Base-by-base conservation (phyloP, 2,888 invertebrate genomes). In the Perizoma flavofasciatum region DNA sequence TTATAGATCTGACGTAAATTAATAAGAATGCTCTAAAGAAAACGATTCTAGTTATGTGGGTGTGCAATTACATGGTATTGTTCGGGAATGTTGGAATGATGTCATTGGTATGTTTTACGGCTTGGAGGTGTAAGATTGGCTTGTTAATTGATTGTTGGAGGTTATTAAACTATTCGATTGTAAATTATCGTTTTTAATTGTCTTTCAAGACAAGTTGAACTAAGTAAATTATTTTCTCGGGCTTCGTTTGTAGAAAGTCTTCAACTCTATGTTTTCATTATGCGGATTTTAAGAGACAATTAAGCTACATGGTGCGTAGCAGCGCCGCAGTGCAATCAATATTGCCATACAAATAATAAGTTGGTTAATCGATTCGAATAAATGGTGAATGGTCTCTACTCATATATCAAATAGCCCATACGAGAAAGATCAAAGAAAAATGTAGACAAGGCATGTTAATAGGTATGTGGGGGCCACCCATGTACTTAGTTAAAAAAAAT, bases 21-120 rank as follows among this genome's bases (percentile, higher is more conserved):
- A 59, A 53, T 63, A 55, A 52, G 49, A 55, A 59, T 59, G 58
- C 40, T 45, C 44, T 11, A 50, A 50, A 22, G 51, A 59, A 55
- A 63, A 54, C 50, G 34, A 54, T 58, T 56, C 49, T 54, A 44
- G 49, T 59, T 49, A 48, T 56, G 63, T 63, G 55, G 59, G 63
- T 53, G 55, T 49, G 46, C 43, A 63, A 63, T 56, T 59, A 56
- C 59, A 55, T 46, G 33, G 37, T 33, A 55, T 51, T 52, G 54
- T 51, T 50, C 45, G 59, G 58, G 55, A 53, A 39, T 59, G 63
- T 45, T 51, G 57, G 34, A 35, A 35, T 62, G 62, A 62, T 57
- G 58, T 62, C 62, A 62, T 54, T 44, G 56, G 44, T 44, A 32
- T 48, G 49, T 33, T 53, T 47, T 51, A 48, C 22, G 22, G 41